Percentiles rank a stretch among this genome's conserved stretches.
phyloP scores from a whole-genome alignment of 2,797 vertebrate genomes.

The Dermochelys coriacea region DNA sequence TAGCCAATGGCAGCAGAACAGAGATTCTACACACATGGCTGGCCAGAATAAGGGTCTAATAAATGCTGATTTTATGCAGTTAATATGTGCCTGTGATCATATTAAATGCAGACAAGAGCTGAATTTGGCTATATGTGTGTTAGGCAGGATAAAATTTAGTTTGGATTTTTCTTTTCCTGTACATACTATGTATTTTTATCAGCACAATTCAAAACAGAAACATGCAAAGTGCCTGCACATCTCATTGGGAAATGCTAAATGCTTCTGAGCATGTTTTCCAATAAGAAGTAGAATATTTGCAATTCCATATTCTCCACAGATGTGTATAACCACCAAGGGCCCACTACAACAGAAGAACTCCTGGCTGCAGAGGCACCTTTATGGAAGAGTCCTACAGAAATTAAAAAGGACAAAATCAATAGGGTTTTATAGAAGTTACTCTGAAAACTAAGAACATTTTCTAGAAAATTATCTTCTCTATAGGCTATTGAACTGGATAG shows the following conservation, averaged over 20 bases:
- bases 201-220: background rate
- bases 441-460: background rate
- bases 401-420: background rate
- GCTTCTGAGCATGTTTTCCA: background rate
- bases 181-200: background rate
- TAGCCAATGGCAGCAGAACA: background rate
- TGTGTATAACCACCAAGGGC: conserved; percentile 16
- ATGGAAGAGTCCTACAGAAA: background rate
- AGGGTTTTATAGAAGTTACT: background rate
- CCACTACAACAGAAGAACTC: conserved; percentile 17
- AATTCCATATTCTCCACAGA: conserved; percentile 2
- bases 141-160: background rate
- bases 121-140: background rate
- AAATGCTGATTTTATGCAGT: background rate
- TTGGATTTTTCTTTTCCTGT: background rate
- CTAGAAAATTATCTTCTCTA: conserved; percentile 9
- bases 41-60: background rate
- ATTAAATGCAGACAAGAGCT: background rate
- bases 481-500: background rate
- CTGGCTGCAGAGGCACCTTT: background rate
- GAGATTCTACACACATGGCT: background rate
- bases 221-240: background rate
- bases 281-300: background rate
- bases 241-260: background rate
- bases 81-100: background rate